phyloP scores from a whole-genome alignment of 2,113 vertebrate genomes.

The Stomatorhinus ivindoensis region DNA sequence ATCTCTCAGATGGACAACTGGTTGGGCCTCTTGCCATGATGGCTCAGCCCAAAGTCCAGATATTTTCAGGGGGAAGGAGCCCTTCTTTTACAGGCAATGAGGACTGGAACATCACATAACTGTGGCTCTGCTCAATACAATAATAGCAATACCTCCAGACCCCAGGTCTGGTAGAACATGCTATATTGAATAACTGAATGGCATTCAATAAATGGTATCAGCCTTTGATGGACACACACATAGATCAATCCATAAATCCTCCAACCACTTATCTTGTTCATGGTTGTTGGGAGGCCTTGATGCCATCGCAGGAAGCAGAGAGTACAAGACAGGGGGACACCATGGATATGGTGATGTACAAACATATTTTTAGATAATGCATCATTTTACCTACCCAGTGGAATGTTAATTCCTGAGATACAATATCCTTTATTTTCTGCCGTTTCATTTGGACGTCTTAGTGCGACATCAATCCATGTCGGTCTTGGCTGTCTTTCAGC shows the following conservation, averaged over 20 bases:
- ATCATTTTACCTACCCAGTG: background rate
- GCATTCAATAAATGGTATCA: background rate
- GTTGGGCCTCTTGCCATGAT: background rate
- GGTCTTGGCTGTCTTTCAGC: background rate
- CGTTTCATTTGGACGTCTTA: background rate
- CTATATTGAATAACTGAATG: background rate
- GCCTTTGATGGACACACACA: background rate
- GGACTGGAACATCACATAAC: background rate
- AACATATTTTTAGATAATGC: background rate
- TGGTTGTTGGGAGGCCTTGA: background rate
- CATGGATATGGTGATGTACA: background rate
- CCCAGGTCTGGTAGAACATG: background rate
- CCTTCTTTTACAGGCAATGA: background rate
- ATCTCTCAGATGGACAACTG: background rate
- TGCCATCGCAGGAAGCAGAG: background rate
- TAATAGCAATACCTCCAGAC: background rate
- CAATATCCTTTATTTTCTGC: background rate
- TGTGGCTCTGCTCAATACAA: background rate
- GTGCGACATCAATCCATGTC: background rate
- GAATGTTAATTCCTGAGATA: background rate
- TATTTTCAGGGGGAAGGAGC: background rate
- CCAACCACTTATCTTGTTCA: background rate
- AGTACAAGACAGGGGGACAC: background rate
- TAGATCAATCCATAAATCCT: background rate
- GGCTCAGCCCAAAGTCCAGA: background rate